Evolutionary conservation across 2,888 invertebrate species (phyloP).

Genomic region (Microctonus hyperodae): DNA sequence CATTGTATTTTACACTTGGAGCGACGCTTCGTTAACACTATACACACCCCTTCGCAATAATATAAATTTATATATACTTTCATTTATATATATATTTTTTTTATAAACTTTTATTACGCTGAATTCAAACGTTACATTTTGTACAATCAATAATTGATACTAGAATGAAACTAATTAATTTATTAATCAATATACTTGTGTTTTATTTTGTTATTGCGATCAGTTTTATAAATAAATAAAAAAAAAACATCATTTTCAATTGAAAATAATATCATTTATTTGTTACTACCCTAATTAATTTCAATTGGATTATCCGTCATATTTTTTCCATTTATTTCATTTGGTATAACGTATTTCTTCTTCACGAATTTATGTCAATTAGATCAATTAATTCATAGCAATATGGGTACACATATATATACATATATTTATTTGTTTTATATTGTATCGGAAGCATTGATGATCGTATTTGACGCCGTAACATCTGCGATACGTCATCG

Average conservation of each 20-base stretch:
- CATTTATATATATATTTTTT: background rate
- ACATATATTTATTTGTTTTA: too few relatives aligned
- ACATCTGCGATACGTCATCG: conserved; percentile 12
- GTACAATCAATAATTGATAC: too few relatives aligned
- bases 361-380: conserved; percentile 1
- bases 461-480: background rate
- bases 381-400: conserved; percentile 4
- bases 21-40: conserved; percentile 34
- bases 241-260: background rate
- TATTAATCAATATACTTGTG: too few relatives aligned
- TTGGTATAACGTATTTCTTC: background rate
- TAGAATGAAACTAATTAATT: too few relatives aligned
- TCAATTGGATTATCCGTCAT: background rate
- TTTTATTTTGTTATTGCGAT: too few relatives aligned
- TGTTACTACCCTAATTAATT: too few relatives aligned
- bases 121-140: too few relatives aligned
- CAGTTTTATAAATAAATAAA: background rate
- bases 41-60: background rate
- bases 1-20: conserved; percentile 42
- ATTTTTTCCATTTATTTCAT: background rate
- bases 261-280: background rate
- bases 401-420: background rate
- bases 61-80: background rate
- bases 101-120: background rate
- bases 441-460: background rate